phyloP scores from a whole-genome alignment of 1,140 invertebrate species.

The Bombus terrestris region DNA sequence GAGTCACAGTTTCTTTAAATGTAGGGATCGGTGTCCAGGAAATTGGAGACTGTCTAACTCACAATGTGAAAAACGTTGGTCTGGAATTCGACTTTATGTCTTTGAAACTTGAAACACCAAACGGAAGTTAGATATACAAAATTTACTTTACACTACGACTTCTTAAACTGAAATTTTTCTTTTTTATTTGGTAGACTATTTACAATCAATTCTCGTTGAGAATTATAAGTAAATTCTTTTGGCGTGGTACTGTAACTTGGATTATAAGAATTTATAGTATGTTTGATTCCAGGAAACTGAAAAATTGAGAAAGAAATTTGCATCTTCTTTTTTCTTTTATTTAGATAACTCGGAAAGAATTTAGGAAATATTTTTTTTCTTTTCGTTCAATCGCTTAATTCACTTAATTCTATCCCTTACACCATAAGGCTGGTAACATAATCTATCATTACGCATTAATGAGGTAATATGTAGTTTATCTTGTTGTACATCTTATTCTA shows the following conservation, averaged over 20 bases:
- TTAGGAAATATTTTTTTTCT: background rate
- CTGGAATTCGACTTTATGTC: background rate
- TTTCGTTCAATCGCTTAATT: background rate
- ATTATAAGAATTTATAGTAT: too few relatives aligned
- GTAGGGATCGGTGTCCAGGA: conserved; percentile 18
- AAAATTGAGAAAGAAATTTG: background rate
- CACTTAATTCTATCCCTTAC: background rate
- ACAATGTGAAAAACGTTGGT: background rate
- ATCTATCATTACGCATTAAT: too few relatives aligned
- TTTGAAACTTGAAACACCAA: conserved; percentile 52
- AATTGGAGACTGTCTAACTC: conserved; percentile 24
- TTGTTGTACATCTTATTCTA: background rate
- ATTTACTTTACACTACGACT: background rate
- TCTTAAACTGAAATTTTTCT: background rate
- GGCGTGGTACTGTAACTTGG: too few relatives aligned
- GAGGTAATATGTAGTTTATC: too few relatives aligned
- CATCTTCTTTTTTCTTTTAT: background rate
- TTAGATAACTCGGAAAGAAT: background rate
- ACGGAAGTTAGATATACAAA: conserved; percentile 38
- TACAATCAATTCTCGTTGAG: too few relatives aligned
- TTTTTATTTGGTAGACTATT: too few relatives aligned
- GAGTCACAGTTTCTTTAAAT: background rate
- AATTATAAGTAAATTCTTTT: too few relatives aligned
- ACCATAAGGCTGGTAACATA: background rate
- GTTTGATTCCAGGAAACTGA: background rate